These are phyloP conservation scores for Charina bottae DNA, from an alignment of 2,113 vertebrate genomes.

Conservation along the genomic window DNA sequence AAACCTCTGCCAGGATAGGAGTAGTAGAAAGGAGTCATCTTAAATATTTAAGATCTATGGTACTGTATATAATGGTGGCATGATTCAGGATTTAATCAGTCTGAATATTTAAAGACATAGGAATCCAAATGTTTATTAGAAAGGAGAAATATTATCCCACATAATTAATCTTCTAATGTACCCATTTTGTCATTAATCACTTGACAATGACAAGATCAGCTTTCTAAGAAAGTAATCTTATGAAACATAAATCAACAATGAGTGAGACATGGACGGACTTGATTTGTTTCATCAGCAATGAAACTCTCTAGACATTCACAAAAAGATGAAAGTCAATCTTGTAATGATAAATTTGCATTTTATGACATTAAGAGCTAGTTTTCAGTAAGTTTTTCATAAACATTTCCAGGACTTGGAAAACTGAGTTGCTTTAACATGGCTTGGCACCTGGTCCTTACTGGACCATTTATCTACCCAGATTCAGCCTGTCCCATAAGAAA, in stretches of 20 bases:
- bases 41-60: neutral
- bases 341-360: conserved; percentile 11
- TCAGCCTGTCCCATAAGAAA: neutral
- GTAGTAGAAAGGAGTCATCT: neutral
- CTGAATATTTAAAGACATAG: neutral
- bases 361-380: neutral
- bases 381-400: conserved; percentile 4
- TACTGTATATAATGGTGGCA: neutral
- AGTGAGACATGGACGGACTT: neutral
- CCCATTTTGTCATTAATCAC: neutral
- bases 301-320: conserved; percentile 46
- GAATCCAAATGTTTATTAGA: neutral
- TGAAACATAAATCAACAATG: conserved; percentile 8
- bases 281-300: conserved; percentile 49
- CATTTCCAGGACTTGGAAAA: neutral
- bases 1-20: neutral
- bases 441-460: neutral
- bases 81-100: neutral
- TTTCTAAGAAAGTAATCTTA: conserved; percentile 10
- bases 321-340: conserved; percentile 33
- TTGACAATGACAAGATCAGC: neutral
- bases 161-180: neutral
- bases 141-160: conserved; percentile 16
- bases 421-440: neutral
- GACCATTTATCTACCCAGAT: neutral